Evolutionary conservation across 1,140 invertebrate species (phyloP), one percentile per base, ranked within the genome.

Genomic region (Drosophila jambulina): DNA sequence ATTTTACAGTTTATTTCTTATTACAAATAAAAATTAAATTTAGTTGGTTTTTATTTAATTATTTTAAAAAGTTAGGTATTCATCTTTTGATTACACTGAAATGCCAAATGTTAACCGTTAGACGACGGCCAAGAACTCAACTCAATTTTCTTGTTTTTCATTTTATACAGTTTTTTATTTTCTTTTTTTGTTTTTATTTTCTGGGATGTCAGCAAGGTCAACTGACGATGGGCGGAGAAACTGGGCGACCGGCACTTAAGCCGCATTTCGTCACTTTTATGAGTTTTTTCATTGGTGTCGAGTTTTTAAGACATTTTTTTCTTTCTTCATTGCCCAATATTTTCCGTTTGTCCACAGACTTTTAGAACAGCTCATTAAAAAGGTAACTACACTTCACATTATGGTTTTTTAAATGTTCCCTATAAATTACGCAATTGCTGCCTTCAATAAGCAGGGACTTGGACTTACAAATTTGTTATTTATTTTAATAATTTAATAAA

Each of bases 201-300:
- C 23, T 43, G 27, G 19, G 4, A 54, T 64, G 62, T 64, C 62
- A 64, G 56, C 62, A 64, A 64, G 62, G 62, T 64, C 62, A 64
- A 64, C 42, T 23, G 62, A 17, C 36, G 36, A 43, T 43, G 56
- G 36, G 56, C 56, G 62, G 62, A 64, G 62, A 64, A 64, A 64
- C 62, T 64, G 57, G 62, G 57, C 56, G 62, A 40, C 36, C 56
- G 62, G 56, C 62, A 64, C 36, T 64, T 64, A 64, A 64, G 62
- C 62, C 56, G 36, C 56, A 25, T 64, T 64, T 64, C 62, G 17
- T 64, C 57, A 64, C 36, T 64, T 63, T 61, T 64, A 43, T 29
- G 56, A 19, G 38, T 21, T 36, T 54, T 54, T 54, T 54, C 56
- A 61, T 29, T 64, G 56, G 62, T 64, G 62, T 64, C 57, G 19